These are phyloP conservation scores for Coptotermes formosanus DNA, from an alignment of 1,140 invertebrate genomes.

Conservation along the genomic window DNA sequence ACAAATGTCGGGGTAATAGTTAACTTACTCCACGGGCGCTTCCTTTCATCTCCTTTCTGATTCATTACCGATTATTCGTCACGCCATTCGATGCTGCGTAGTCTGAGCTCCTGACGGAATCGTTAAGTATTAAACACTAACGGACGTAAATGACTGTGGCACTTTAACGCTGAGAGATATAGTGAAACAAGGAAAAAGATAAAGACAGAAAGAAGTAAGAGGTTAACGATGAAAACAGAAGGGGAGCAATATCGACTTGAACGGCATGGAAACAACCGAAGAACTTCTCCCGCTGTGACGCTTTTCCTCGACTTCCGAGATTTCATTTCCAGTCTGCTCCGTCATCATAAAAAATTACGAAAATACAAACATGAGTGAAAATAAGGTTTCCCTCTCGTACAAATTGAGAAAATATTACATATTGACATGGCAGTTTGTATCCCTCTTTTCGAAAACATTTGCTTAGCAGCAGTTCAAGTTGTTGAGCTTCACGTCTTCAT, in stretches of 20 bases:
- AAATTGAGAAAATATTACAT: constrained; percentile 12
- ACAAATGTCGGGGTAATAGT: no score
- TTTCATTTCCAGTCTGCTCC: background rate
- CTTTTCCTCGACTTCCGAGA: background rate
- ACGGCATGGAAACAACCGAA: background rate
- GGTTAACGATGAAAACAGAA: background rate
- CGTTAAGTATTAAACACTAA: no score
- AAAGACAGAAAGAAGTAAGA: no score
- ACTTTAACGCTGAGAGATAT: no score
- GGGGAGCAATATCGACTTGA: background rate
- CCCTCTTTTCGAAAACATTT: background rate
- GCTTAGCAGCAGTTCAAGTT: background rate
- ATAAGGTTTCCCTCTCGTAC: background rate
- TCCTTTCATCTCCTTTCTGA: no score
- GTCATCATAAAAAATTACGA: background rate
- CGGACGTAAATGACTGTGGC: no score
- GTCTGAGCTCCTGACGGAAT: no score
- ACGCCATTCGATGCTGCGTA: no score
- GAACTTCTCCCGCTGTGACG: background rate
- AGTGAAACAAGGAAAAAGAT: no score
- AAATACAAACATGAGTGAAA: constrained; percentile 16
- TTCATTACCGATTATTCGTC: no score
- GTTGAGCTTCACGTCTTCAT: no score
- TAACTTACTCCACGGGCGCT: no score
- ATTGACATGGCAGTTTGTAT: background rate